phyloP scores from a whole-genome alignment of 2,113 vertebrate genomes.

The Leuciscus idus region DNA sequence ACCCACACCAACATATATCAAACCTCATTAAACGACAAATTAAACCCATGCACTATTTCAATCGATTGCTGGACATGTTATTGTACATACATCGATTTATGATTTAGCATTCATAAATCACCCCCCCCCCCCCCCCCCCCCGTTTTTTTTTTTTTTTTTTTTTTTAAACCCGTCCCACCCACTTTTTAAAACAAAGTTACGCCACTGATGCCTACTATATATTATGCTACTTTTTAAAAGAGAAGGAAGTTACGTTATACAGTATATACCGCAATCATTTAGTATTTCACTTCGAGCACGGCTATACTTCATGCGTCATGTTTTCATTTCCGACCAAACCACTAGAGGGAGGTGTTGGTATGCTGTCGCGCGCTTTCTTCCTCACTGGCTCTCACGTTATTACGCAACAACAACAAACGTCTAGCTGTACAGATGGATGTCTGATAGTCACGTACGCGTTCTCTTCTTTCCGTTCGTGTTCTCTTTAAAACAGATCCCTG shows the following conservation, averaged over 20 bases:
- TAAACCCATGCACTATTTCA: too few species aligned
- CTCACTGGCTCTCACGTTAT: background rate
- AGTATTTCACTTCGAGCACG: too few species aligned
- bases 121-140: too few species aligned
- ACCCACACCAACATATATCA: too few species aligned
- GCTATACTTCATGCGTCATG: background rate
- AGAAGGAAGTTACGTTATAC: background rate
- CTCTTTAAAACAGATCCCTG: background rate
- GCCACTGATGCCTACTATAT: background rate
- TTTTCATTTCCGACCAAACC: background rate
- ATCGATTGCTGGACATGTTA: too few species aligned
- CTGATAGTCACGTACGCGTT: slow-evolving; percentile 9
- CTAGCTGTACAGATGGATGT: background rate
- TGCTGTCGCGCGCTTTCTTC: background rate
- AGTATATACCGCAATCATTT: background rate
- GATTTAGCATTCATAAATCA: too few species aligned
- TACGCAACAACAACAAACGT: slow-evolving; percentile 43
- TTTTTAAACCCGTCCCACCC: too few species aligned
- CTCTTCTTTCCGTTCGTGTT: background rate
- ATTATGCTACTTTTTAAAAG: background rate
- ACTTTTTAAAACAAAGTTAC: too few species aligned
- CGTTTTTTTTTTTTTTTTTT: too few species aligned
- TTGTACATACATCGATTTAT: too few species aligned
- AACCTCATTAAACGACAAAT: too few species aligned
- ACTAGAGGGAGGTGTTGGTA: background rate